Evolutionary conservation across 2,888 invertebrate species (phyloP).

Genomic region (Cerastoderma edule): DNA sequence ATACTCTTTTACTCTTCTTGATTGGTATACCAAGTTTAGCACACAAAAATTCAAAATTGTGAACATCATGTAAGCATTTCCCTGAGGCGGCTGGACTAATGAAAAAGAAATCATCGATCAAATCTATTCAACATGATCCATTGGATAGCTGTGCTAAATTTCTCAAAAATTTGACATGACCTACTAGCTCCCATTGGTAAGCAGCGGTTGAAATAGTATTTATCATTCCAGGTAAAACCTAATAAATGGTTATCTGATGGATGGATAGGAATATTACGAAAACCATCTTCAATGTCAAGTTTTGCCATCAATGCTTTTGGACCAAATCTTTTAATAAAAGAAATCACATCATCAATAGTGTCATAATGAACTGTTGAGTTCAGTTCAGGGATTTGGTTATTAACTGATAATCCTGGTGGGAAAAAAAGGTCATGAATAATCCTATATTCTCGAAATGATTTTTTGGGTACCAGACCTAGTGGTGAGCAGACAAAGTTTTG

Average conservation of each 20-base stretch:
- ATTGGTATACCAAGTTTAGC: conserved; percentile 33
- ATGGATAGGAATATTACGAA: conserved; percentile 49
- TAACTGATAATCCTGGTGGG: conserved; percentile 34
- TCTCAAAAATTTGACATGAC: conserved; percentile 49
- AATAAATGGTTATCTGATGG: conserved; percentile 46
- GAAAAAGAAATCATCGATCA: conserved; percentile 38
- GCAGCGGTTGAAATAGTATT: conserved; percentile 42
- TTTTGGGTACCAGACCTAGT: conserved; percentile 47
- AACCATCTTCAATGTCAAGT: conserved; percentile 53
- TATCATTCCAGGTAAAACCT: conserved; percentile 44
- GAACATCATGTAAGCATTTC: conserved; percentile 9
- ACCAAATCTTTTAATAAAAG: conserved; percentile 33
- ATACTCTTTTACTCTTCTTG: conserved; percentile 6
- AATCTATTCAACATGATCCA: conserved; percentile 45
- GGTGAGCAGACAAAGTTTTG: conserved; percentile 38
- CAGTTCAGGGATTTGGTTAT: conserved; percentile 34
- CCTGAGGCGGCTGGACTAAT: conserved; percentile 14
- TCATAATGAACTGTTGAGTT: conserved; percentile 35
- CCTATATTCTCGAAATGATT: conserved; percentile 15
- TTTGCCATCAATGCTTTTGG: conserved; percentile 38
- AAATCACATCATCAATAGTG: conserved; percentile 40
- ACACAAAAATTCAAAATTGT: conserved; percentile 18
- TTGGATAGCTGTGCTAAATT: conserved; percentile 31
- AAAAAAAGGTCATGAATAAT: conserved; percentile 54
- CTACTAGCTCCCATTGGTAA: conserved; percentile 53